Evolutionary conservation across 2,113 vertebrate species (phyloP).

Genomic region (Phainopepla nitens): DNA sequence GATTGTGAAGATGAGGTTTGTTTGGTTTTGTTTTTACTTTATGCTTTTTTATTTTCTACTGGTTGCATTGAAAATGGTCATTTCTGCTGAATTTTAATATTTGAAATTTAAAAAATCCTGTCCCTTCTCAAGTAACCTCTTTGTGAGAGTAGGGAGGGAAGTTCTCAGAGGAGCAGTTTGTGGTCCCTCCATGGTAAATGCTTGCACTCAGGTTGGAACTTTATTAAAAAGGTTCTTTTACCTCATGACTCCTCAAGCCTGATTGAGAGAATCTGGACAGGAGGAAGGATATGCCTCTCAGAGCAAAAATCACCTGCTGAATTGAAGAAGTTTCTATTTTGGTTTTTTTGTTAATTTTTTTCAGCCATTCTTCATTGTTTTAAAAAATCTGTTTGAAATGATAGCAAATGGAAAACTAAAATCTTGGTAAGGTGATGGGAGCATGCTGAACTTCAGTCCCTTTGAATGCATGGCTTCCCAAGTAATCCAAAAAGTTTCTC

Average conservation of each 20-base stretch:
- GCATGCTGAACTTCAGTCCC: not conserved
- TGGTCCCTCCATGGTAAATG: not conserved
- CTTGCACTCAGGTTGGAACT: not conserved
- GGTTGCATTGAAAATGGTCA: not conserved
- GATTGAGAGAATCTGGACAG: not conserved
- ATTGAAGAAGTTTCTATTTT: not conserved
- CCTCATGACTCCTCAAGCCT: not conserved
- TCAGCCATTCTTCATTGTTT: not conserved
- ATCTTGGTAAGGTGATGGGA: rapidly evolving
- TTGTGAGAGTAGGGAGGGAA: not conserved
- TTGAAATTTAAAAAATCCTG: not conserved
- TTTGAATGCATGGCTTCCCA: not conserved
- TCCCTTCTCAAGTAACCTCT: not conserved
- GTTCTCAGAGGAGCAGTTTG: not conserved
- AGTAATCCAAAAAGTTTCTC: not conserved
- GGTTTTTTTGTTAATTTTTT: not conserved
- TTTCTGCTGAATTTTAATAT: not conserved
- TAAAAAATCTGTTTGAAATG: not conserved
- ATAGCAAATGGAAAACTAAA: not conserved
- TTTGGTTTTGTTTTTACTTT: not conserved
- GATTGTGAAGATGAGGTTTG: not conserved
- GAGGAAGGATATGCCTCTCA: not conserved
- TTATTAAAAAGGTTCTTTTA: not conserved
- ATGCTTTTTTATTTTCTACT: not conserved
- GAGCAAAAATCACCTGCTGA: not conserved